A percentile compares a stretch with the other conserved stretches of the same genome.
Conservation (phyloP, 2,113 vertebrate genomes). For the Thryonomys swinderianus region DNA sequence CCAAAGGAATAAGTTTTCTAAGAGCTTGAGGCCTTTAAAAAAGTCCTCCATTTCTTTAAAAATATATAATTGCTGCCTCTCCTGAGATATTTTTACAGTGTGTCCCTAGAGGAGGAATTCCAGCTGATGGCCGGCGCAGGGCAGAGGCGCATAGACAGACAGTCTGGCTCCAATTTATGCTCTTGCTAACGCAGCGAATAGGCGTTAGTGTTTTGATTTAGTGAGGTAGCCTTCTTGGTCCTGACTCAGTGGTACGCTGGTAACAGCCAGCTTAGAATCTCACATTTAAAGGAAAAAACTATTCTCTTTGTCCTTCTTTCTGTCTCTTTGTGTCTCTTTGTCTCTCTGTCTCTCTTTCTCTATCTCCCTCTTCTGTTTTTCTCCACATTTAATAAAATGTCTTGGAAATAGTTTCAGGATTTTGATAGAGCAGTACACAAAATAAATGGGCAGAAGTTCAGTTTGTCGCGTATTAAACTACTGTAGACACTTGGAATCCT, state of each 20-base stretch:
- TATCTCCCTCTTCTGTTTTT: neutral
- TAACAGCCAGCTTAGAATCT: constrained; percentile 79
- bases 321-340: neutral
- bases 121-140: constrained; percentile 80
- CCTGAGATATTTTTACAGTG: constrained; percentile 82
- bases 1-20: constrained; percentile 51
- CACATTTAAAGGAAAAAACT: constrained; percentile 53
- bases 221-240: constrained; percentile 75
- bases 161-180: constrained; percentile 87
- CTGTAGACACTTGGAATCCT: constrained; percentile 50
- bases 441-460: constrained; percentile 73
- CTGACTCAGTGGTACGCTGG: constrained; percentile 69
- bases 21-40: constrained; percentile 58
- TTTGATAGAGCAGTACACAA: constrained; percentile 43
- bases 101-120: constrained; percentile 80
- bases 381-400: constrained; percentile 57
- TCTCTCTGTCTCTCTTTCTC: neutral
- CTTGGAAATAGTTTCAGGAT: constrained; percentile 61
- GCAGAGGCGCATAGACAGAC: constrained; percentile 85
- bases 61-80: constrained; percentile 80
- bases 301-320: neutral
- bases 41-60: constrained; percentile 56
- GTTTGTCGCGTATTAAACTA: constrained; percentile 52
- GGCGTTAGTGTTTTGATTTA: constrained; percentile 83
- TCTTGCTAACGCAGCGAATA: constrained; percentile 77